Evolutionary conservation across 2,797 vertebrate species (phyloP), one percentile per base, ranked within the genome.

Genomic region (Cephalopachus bancanus): DNA sequence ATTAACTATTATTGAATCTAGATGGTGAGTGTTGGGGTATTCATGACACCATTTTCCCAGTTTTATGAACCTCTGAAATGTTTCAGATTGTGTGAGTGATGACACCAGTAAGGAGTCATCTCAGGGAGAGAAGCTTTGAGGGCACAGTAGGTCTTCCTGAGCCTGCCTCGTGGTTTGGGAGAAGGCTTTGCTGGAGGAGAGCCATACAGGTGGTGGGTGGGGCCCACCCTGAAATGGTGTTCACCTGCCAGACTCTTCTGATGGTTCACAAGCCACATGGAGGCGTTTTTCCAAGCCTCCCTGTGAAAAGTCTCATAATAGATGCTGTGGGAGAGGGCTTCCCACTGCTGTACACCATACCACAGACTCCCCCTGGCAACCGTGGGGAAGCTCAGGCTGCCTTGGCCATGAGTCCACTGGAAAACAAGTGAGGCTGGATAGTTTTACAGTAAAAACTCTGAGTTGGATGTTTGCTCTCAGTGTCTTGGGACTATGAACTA

Each of bases 231-330:
- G 99, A 98, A 98, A 98, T 55, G 98, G 98, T 64, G 4, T 44
- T 98, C 98, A 99, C 99, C 99, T 99, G 99, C 99, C 99, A 98
- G 98, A 98, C 99, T 97, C 94, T 98, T 99, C 97, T 98, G 98
- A 98, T 98, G 99, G 98, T 97, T 98, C 97, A 97, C 98, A 98
- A 98, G 99, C 99, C 98, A 97, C 33, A 2, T 2, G 5, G 98
- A 99, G 98, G 99, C 98, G 98, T 99, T 99, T 99, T 99, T 99
- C 99, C 99, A 99, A 99, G 99, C 99, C 99, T 98, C 98, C 98
- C 99, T 98, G 98, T 99, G 98, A 99, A 98, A 98, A 98, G 98
- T 99, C 98, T 98, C 88, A 98, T 98, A 99, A 98, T 99, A 99
- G 44, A 44, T 44, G 99, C 98, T 98, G 99, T 99, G 65, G 71